These are phyloP conservation scores for Holothuria glaberrima DNA, from an alignment of 35 echinoderm and acorn worm genomes.

Conservation along the genomic window DNA sequence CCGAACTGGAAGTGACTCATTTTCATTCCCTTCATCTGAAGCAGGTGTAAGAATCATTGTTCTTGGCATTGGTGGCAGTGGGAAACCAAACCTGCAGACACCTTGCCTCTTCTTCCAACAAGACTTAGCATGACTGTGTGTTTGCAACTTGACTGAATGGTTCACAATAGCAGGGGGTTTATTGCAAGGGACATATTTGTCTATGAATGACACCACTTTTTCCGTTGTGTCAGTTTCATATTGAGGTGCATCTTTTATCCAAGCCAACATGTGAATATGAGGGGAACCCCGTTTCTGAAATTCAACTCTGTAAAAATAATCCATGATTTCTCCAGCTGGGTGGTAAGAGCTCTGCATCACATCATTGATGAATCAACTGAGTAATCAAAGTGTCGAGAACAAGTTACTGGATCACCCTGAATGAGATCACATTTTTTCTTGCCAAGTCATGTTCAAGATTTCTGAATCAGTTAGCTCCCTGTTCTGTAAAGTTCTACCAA, in stretches of 20 bases:
- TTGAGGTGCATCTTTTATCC: conserved; percentile 68
- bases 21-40: conserved; percentile 18
- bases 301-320: conserved; percentile 68
- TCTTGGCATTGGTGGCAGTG: conserved; percentile 70
- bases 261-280: conserved; percentile 69
- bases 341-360: conserved; percentile 50
- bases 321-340: conserved; percentile 53
- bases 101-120: conserved; percentile 60
- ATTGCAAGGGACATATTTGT: conserved; percentile 57
- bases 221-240: conserved; percentile 20
- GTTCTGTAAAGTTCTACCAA: conserved; percentile 29
- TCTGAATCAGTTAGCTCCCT: conserved; percentile 29
- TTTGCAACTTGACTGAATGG: conserved; percentile 44
- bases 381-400: conserved; percentile 66
- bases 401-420: conserved; percentile 68
- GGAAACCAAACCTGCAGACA: conserved; percentile 72
- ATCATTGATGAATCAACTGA: conserved; percentile 54
- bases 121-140: conserved; percentile 66
- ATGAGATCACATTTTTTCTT: conserved; percentile 66
- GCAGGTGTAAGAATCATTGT: conserved; percentile 59
- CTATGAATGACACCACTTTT: conserved; percentile 48
- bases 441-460: conserved; percentile 52
- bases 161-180: conserved; percentile 10
- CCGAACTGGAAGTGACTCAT: not conserved
- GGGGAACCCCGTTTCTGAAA: conserved; percentile 64